Base-by-base conservation (phyloP, 2,797 vertebrate species). In the Echiichthys vipera region DNA sequence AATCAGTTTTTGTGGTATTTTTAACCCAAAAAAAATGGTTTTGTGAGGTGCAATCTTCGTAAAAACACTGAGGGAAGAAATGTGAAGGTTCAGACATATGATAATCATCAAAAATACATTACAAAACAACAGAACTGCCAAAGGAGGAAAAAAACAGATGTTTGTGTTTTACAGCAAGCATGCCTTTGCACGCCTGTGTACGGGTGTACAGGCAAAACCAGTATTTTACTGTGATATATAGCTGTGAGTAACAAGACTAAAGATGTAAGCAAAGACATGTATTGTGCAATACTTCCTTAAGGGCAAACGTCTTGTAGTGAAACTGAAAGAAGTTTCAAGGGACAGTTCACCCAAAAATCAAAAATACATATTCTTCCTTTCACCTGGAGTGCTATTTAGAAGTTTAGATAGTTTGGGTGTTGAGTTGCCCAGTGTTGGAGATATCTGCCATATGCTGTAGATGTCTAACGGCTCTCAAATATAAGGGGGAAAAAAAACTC, bases 91-190 rank as follows among this genome's bases (percentile, higher is more conserved):
- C 5, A 36, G 63, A 24, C 43, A n/a, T 61, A 5, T 75, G 71
- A 67, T 43, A 64, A 47, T 64, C 37, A 59, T 78, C 36, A 77
- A 46, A 74, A 71, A 66, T 17, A 46, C 69, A 81, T 51, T 58
- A 34, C 34, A 54, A 72, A 84, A 80, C 64, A 77, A 53, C 30
- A 73, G 13, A 69, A 20, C 32, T 50, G 63, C 22, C 50, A 22
- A 12, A 1, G 20, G 39, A 36, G 27, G 15, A 36, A n/a, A 50
- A 65, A 83, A 82, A 63, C 77, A 82, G 74, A 81, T 58, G 56
- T 80, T 78, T 69, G 57, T 7, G 47, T 56, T 80, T 74, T 73
- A 50, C 27, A 42, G 27, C 46, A 30, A 47, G 67, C 79, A 46
- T 78, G 85, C 79, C 53, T 37, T 20, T 54, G 37, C 76, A 49